phyloP scores from a whole-genome alignment of 2,888 invertebrate species.

The Serrognathus titanus region DNA sequence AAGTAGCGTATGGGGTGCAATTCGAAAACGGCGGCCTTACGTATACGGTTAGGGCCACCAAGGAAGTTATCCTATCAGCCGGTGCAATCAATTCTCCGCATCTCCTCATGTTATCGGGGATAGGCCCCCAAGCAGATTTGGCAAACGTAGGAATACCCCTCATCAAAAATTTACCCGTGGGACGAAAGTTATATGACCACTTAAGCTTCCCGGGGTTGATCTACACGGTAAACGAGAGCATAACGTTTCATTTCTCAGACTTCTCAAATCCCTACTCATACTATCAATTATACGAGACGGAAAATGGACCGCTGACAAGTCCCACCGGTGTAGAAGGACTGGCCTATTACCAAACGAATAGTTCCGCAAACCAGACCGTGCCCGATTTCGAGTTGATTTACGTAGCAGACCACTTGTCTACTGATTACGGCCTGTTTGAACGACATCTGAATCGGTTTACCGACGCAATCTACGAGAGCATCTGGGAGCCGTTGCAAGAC shows the following conservation, averaged over 20 bases:
- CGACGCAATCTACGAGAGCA: constrained; percentile 54
- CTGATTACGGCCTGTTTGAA: constrained; percentile 32
- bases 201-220: constrained; percentile 62
- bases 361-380: constrained; percentile 47
- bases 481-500: constrained; percentile 56
- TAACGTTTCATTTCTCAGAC: constrained; percentile 16
- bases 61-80: constrained; percentile 70
- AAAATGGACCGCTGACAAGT: constrained; percentile 51
- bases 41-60: constrained; percentile 57
- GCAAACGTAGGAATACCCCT: constrained; percentile 54
- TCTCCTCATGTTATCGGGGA: constrained; percentile 73
- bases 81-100: constrained; percentile 77
- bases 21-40: constrained; percentile 52
- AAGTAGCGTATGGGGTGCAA: constrained; percentile 59
- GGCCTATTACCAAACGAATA: constrained; percentile 57
- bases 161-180: constrained; percentile 59
- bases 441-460: constrained; percentile 54
- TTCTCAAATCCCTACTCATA: too few species aligned
- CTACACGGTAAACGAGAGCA: constrained; percentile 52
- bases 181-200: constrained; percentile 68
- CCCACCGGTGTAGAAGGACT: constrained; percentile 57
- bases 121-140: constrained; percentile 62
- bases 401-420: constrained; percentile 50
- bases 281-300: too few species aligned
- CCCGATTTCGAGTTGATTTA: constrained; percentile 72